A percentile compares a stretch with the other conserved stretches of the same genome.
phyloP scores from a whole-genome alignment of 2,888 invertebrate genomes.

The Napeogenes sylphis region DNA sequence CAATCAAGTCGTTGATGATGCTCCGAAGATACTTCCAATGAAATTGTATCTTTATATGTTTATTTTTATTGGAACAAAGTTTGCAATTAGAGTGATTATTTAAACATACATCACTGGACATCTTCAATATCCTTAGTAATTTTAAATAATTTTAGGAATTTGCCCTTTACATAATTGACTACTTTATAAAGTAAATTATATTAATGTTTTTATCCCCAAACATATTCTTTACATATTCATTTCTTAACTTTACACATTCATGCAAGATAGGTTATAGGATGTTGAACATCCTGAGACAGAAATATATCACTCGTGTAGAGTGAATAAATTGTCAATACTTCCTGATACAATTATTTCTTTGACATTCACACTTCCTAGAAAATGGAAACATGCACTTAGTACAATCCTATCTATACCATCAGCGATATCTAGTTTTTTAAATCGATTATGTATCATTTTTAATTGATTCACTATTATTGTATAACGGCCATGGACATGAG shows the following conservation, averaged over 20 bases:
- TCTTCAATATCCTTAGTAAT: too few species aligned
- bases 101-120: too few species aligned
- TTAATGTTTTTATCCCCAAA: not conserved
- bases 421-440: too few species aligned
- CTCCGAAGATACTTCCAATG: not conserved
- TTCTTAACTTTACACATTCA: conserved; percentile 3
- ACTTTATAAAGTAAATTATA: too few species aligned
- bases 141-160: too few species aligned
- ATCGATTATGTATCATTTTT: too few species aligned
- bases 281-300: conserved; percentile 22
- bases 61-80: not conserved
- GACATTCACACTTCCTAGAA: not conserved
- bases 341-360: not conserved
- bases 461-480: too few species aligned
- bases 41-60: too few species aligned
- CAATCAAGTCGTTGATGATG: conserved; percentile 7
- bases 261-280: conserved; percentile 17
- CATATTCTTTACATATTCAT: not conserved
- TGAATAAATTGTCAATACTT: not conserved
- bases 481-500: too few species aligned
- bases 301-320: conserved; percentile 3
- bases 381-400: not conserved
- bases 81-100: not conserved
- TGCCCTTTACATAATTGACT: too few species aligned
- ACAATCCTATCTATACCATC: not conserved